phyloP scores from a whole-genome alignment of 2,797 vertebrate species.

The Borostomias antarcticus region DNA sequence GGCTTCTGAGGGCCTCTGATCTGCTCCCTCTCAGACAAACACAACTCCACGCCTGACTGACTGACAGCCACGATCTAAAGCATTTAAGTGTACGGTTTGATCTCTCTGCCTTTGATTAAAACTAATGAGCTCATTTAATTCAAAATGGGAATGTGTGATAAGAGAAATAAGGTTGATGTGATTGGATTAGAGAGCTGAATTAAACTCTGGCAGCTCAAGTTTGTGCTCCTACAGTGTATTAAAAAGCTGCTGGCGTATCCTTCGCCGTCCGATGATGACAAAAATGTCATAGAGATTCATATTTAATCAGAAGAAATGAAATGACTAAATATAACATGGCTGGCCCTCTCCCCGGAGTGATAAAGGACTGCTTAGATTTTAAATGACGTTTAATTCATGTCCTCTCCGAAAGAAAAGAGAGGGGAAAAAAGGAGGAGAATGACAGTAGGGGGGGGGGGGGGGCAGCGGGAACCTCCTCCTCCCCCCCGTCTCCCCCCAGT shows the following conservation, averaged over 20 bases:
- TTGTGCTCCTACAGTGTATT: conserved; percentile 82
- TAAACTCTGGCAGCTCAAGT: conserved; percentile 79
- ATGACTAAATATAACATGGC: conserved; percentile 94
- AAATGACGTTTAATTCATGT: conserved; percentile 87
- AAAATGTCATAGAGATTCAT: conserved; percentile 95
- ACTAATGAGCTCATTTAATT: conserved; percentile 97
- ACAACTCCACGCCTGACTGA: conserved; percentile 90
- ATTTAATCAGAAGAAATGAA: conserved; percentile 96
- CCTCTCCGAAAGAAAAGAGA: conserved; percentile 57
- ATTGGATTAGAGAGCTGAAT: conserved; percentile 96
- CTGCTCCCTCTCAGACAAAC: conserved; percentile 89
- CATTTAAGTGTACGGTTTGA: conserved; percentile 95
- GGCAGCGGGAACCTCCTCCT: too few relatives aligned
- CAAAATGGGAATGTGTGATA: conserved; percentile 96
- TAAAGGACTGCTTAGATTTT: conserved; percentile 91
- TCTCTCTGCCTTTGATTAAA: conserved; percentile 95
- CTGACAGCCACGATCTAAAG: conserved; percentile 95
- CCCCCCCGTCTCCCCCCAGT: background rate
- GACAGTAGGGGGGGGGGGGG: conserved; percentile 6
- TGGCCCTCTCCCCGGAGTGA: conserved; percentile 88
- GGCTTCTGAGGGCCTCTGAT: conserved; percentile 89
- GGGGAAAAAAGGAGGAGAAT: conserved; percentile 32
- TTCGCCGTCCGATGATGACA: conserved; percentile 91
- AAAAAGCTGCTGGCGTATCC: conserved; percentile 93
- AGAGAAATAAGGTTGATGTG: conserved; percentile 97